Conservation (phyloP, 2,797 vertebrate species). For the Danio tinwini region DNA sequence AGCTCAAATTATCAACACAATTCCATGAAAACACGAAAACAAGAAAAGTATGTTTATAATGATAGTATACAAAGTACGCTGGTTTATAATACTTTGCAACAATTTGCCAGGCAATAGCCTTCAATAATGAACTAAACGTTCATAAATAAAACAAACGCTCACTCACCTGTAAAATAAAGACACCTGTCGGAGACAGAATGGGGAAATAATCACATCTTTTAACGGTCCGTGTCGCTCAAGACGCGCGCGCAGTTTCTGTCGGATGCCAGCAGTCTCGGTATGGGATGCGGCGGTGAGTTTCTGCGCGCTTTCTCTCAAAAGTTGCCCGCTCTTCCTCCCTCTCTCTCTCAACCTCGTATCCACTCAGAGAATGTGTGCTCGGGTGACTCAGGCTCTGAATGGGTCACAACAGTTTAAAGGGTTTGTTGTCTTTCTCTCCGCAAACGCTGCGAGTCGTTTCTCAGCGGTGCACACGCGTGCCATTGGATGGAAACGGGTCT, state of each 20-base stretch:
- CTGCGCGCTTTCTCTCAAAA: conserved; percentile 5
- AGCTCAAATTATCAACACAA: not conserved
- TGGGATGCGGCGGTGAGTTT: conserved; percentile 11
- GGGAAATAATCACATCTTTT: conserved; percentile 38
- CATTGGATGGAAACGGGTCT: conserved; percentile 30
- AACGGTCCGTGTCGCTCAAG: not conserved
- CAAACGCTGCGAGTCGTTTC: conserved; percentile 21
- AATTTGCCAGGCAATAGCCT: not conserved
- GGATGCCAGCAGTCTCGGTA: conserved; percentile 30
- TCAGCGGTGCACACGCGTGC: conserved; percentile 25
- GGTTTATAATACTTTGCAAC: not conserved
- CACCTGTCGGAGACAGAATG: conserved; percentile 37
- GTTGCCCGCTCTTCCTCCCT: conserved; percentile 13
- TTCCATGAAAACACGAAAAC: not conserved
- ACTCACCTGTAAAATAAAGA: conserved; percentile 35
- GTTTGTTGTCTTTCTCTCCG: conserved; percentile 17
- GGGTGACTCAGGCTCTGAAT: conserved; percentile 36
- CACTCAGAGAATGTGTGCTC: conserved; percentile 20
- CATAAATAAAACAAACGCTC: not conserved
- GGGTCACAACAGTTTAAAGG: conserved; percentile 19
- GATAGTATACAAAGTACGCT: not conserved
- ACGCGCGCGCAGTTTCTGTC: conserved; percentile 2
- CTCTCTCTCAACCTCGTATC: not conserved
- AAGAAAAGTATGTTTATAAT: not conserved
- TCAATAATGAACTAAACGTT: not conserved